phyloP scores from a whole-genome alignment of 2,888 invertebrate genomes.

The Scelioninae gen. 1 region DNA sequence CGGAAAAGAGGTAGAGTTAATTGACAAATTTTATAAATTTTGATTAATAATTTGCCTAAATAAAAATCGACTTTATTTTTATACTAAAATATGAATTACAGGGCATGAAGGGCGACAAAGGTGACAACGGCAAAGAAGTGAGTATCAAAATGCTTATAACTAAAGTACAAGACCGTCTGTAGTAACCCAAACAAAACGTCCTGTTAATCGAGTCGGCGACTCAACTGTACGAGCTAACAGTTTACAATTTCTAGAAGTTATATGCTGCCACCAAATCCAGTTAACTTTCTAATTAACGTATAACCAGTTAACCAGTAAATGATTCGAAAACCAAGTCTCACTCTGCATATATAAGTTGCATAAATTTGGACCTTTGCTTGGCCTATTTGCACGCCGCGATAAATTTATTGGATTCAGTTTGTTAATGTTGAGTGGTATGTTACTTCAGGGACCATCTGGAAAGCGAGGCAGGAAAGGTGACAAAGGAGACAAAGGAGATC shows the following conservation, averaged over 20 bases:
- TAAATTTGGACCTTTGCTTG: conserved; percentile 77
- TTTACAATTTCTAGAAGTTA: conserved; percentile 65
- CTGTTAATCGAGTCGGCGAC: conserved; percentile 9
- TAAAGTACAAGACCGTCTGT: not conserved
- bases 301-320: conserved; percentile 26
- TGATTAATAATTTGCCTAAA: no score
- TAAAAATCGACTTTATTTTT: no score
- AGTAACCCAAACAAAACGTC: conserved; percentile 19
- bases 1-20: conserved; percentile 89
- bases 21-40: no score
- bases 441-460: conserved; percentile 91
- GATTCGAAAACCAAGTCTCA: conserved; percentile 24
- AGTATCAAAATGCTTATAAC: conserved; percentile 84
- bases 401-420: conserved; percentile 15
- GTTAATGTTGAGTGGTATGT: conserved; percentile 7
- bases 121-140: conserved; percentile 93
- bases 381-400: conserved; percentile 80
- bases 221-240: conserved; percentile 21
- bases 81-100: conserved; percentile 84
- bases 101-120: conserved; percentile 96
- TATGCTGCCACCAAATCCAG: conserved; percentile 75
- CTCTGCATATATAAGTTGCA: conserved; percentile 67
- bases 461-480: conserved; percentile 96
- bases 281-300: conserved; percentile 41
- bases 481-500: conserved; percentile 96